These are phyloP conservation scores for Oncorhynchus masou DNA, from an alignment of 2,113 vertebrate species.

Conservation along the genomic window DNA sequence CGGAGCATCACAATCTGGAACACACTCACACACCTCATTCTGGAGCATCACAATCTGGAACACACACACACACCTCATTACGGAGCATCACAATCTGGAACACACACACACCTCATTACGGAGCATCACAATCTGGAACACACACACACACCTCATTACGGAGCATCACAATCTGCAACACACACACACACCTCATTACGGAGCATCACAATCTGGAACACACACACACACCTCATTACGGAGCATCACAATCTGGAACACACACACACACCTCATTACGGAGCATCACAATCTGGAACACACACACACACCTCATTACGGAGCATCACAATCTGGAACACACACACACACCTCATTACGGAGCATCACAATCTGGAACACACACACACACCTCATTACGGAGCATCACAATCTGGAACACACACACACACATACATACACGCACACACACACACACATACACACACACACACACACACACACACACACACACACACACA, in stretches of 20 bases:
- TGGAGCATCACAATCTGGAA: constrained; percentile 69
- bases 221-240: constrained; percentile 84
- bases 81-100: constrained; percentile 65
- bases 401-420: constrained; percentile 68
- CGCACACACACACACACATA: too few species aligned
- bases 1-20: too few species aligned
- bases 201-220: constrained; percentile 65
- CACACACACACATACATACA: too few species aligned
- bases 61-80: constrained; percentile 82
- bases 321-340: constrained; percentile 65
- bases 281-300: constrained; percentile 65
- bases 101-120: constrained; percentile 84
- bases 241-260: constrained; percentile 65
- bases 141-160: constrained; percentile 84
- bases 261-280: constrained; percentile 84
- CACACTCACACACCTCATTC: too few species aligned
- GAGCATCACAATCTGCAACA: constrained; percentile 65
- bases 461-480: constrained; percentile 69
- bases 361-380: constrained; percentile 65
- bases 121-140: constrained; percentile 65
- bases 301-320: constrained; percentile 84
- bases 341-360: constrained; percentile 84
- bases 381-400: constrained; percentile 84
- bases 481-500: too few species aligned
- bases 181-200: constrained; percentile 84